Percentiles rank a stretch among this genome's conserved stretches.
phyloP scores from a whole-genome alignment of 2,797 vertebrate genomes.

The Merluccius polli region DNA sequence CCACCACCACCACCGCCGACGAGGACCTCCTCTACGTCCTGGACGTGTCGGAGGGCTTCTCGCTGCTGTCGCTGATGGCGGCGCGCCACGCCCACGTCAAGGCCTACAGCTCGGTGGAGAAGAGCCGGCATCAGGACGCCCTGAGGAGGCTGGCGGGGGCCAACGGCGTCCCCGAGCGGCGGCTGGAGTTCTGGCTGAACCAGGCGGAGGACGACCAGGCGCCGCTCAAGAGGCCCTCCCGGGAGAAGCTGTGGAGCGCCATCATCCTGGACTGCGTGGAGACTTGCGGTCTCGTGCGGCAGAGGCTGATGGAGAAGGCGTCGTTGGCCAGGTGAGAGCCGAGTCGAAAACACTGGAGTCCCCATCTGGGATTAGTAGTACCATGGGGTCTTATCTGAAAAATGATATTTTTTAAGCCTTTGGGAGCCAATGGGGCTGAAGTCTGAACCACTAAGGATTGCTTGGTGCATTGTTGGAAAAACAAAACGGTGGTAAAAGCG shows the following conservation, averaged over 20 bases:
- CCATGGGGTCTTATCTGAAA: background rate
- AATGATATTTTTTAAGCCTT: background rate
- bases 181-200: slow-evolving; percentile 91
- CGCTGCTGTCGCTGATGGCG: slow-evolving; percentile 86
- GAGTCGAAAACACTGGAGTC: background rate
- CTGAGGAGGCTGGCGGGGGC: slow-evolving; percentile 78
- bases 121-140: slow-evolving; percentile 84
- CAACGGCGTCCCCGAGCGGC: slow-evolving; percentile 77
- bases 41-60: slow-evolving; percentile 97
- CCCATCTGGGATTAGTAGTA: background rate
- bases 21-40: slow-evolving; percentile 80
- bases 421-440: background rate
- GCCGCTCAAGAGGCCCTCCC: slow-evolving; percentile 84
- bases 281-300: slow-evolving; percentile 89
- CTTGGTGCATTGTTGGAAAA: background rate
- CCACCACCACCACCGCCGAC: background rate
- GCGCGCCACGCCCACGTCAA: slow-evolving; percentile 81
- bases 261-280: slow-evolving; percentile 95
- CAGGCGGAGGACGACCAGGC: slow-evolving; percentile 83
- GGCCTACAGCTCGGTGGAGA: slow-evolving; percentile 93
- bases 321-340: slow-evolving; percentile 84
- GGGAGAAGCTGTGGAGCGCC: slow-evolving; percentile 92
- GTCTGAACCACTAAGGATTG: background rate
- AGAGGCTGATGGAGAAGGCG: slow-evolving; percentile 97
- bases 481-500: background rate